phyloP scores from a whole-genome alignment of 1,140 invertebrate genomes.

The Spodoptera frugiperda region DNA sequence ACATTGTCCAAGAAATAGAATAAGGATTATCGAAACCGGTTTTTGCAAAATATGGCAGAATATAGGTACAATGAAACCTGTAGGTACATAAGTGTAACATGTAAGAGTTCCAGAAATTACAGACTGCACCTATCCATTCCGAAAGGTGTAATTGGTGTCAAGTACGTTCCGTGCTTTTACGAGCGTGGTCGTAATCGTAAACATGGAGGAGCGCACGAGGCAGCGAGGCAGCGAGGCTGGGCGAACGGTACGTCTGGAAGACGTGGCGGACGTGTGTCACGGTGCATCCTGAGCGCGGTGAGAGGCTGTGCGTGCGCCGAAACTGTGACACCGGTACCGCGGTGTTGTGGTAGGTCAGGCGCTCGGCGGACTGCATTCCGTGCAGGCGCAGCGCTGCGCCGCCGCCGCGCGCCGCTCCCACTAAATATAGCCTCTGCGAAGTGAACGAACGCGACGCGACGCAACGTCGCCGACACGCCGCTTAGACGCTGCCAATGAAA shows the following conservation, averaged over 20 bases:
- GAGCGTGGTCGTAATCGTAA: conserved; percentile 43
- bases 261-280: conserved; percentile 25
- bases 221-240: no score
- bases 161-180: conserved; percentile 45
- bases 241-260: conserved; percentile 7
- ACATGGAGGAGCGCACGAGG: conserved; percentile 28
- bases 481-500: conserved; percentile 47
- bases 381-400: conserved; percentile 55
- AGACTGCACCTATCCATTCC: conserved; percentile 28
- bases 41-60: background rate
- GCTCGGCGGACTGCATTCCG: conserved; percentile 73
- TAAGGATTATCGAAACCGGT: background rate
- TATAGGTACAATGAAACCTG: conserved; percentile 7
- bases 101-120: conserved; percentile 22
- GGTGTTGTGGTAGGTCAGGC: conserved; percentile 80
- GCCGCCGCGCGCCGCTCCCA: conserved; percentile 60
- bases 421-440: conserved; percentile 80
- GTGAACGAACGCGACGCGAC: conserved; percentile 77
- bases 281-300: conserved; percentile 41
- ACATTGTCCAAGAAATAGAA: no score
- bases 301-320: conserved; percentile 66
- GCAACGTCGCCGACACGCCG: conserved; percentile 51
- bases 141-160: conserved; percentile 51
- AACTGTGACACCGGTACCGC: conserved; percentile 71
- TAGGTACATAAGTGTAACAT: background rate